phyloP scores from a whole-genome alignment of 2,888 invertebrate species.

The Diploptera punctata region DNA sequence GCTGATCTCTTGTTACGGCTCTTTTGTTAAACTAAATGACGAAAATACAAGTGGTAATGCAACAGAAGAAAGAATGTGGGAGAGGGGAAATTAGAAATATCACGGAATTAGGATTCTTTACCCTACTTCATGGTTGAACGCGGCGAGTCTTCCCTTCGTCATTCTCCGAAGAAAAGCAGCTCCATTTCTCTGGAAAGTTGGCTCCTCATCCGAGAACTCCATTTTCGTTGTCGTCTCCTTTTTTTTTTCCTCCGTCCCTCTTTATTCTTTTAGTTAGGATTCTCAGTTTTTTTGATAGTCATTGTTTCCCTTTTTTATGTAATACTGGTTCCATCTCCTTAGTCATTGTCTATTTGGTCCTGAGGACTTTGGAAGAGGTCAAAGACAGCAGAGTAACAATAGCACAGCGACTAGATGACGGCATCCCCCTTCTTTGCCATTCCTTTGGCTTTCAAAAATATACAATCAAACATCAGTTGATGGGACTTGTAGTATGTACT shows the following conservation, averaged over 20 bases:
- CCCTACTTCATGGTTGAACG: constrained; percentile 27
- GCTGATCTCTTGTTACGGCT: too few species aligned
- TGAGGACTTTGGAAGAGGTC: constrained; percentile 15
- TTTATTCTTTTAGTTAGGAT: constrained; percentile 21
- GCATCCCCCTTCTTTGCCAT: constrained; percentile 16
- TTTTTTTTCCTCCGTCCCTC: not conserved
- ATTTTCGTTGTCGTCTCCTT: constrained; percentile 16
- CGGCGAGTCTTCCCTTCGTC: constrained; percentile 30
- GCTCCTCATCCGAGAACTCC: constrained; percentile 38
- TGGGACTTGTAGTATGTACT: constrained; percentile 4
- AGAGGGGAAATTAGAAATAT: too few species aligned
- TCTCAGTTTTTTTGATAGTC: constrained; percentile 10
- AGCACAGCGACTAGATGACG: constrained; percentile 18
- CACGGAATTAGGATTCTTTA: too few species aligned
- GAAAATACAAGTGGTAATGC: too few species aligned
- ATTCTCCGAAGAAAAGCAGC: constrained; percentile 40
- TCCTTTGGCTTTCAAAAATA: constrained; percentile 15
- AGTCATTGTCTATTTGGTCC: constrained; percentile 31
- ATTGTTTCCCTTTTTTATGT: constrained; percentile 20
- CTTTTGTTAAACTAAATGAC: too few species aligned
- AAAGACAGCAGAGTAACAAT: constrained; percentile 29
- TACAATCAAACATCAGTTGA: constrained; percentile 1
- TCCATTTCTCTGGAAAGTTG: constrained; percentile 38
- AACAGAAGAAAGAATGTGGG: too few species aligned
- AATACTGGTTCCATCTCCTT: constrained; percentile 29